A percentile compares a stretch with the other conserved stretches of the same genome.
Evolutionary conservation across 2,797 vertebrate species (phyloP).

Genomic region (Heterohyrax brucei): DNA sequence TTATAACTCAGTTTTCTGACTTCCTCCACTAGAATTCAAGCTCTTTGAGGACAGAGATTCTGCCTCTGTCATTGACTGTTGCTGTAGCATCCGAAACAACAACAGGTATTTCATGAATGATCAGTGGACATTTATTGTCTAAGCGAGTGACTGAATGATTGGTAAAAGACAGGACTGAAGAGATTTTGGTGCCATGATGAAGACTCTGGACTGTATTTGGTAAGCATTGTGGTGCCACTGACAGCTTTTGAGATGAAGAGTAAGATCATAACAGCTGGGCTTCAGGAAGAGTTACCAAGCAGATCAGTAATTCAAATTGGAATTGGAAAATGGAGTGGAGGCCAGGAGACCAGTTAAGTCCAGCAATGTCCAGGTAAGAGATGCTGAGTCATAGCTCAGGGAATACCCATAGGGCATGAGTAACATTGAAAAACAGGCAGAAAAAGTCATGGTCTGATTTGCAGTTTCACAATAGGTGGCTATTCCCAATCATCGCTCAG

Average conservation of each 20-base stretch:
- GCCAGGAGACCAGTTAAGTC: neutral
- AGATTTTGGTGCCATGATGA: neutral
- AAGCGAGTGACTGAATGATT: neutral
- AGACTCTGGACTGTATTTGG: neutral
- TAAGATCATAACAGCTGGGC: neutral
- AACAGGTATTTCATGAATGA: neutral
- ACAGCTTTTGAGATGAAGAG: neutral
- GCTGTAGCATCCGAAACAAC: neutral
- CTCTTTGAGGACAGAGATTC: neutral
- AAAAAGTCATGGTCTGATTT: neutral
- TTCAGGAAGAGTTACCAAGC: neutral
- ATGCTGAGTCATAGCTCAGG: too few species aligned
- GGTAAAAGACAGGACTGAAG: neutral
- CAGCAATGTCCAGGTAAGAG: neutral
- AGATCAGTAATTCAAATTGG: neutral
- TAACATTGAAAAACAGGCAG: neutral
- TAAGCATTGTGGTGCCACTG: neutral
- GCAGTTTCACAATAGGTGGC: neutral
- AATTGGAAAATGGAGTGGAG: neutral
- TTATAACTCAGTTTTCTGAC: neutral
- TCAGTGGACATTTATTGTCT: neutral
- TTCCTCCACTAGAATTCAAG: neutral
- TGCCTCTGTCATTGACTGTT: neutral
- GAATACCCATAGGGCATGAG: neutral
- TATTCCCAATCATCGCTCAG: neutral